Conservation (phyloP, 2,888 invertebrate genomes). For the Drosophila mettleri region DNA sequence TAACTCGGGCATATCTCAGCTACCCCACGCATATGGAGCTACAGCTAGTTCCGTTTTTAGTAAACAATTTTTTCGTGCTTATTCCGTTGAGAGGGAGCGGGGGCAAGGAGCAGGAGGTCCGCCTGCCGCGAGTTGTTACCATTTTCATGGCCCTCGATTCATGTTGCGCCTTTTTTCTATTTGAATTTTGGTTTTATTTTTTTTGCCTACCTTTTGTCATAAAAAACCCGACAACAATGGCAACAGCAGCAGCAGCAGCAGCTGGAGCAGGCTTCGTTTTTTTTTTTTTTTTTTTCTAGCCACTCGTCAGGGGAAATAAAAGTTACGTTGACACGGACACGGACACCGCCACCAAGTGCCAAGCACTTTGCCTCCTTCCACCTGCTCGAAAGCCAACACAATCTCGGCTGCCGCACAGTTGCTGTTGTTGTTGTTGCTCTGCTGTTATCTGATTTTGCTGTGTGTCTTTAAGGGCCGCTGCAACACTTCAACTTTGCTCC, state of each 20-base stretch:
- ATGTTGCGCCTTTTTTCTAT: conserved; percentile 15
- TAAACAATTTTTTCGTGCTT: conserved; percentile 50
- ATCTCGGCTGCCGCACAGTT: conserved; percentile 26
- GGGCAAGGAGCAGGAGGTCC: conserved; percentile 1
- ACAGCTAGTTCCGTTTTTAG: conserved; percentile 70
- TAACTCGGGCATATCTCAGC: conserved; percentile 59
- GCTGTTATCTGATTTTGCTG: conserved; percentile 47
- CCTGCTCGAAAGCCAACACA: conserved; percentile 36
- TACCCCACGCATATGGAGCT: conserved; percentile 28
- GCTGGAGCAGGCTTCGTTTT: conserved; percentile 22
- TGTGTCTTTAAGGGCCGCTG: conserved; percentile 15
- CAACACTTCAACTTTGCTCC: conserved; percentile 6
- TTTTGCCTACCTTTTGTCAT: conserved; percentile 46
- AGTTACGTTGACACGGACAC: conserved; percentile 78
- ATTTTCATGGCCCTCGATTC: conserved; percentile 57
- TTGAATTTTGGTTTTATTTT: conserved; percentile 19
- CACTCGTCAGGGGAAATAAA: conserved; percentile 73
- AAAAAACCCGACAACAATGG: conserved; percentile 71
- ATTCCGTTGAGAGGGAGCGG: conserved; percentile 8
- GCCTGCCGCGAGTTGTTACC: conserved; percentile 62
- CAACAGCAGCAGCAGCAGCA: conserved; percentile 10
- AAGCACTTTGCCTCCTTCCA: conserved; percentile 57
- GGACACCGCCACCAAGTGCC: conserved; percentile 58
- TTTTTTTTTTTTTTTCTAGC: conserved; percentile 32
- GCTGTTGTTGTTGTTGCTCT: conserved; percentile 24